Percentiles rank a stretch among this genome's conserved stretches.
Evolutionary conservation across 2,797 vertebrate genomes (phyloP).

Genomic region (Periparus ater): DNA sequence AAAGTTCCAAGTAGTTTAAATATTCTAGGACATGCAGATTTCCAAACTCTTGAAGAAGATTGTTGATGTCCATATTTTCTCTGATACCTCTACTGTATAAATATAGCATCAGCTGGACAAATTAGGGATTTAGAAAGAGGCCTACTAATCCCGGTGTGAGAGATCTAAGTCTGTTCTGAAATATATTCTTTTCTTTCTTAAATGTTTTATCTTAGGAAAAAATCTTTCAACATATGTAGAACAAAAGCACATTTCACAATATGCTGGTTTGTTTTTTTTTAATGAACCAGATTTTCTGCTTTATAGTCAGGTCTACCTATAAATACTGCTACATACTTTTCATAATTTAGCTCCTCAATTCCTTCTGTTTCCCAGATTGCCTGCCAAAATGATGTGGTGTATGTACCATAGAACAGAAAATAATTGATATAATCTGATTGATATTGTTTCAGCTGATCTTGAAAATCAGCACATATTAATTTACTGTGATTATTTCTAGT

Average conservation of each 20-base stretch:
- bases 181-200: neutral
- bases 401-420: neutral
- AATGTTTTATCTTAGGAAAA: neutral
- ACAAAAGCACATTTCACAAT: neutral
- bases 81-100: neutral
- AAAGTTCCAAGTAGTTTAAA: neutral
- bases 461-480: neutral
- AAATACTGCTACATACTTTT: neutral
- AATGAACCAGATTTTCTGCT: neutral
- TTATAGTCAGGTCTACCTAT: neutral
- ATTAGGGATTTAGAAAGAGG: neutral
- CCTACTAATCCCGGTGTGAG: neutral
- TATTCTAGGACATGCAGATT: neutral
- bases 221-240: neutral
- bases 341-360: neutral
- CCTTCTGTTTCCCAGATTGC: neutral
- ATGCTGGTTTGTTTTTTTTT: neutral
- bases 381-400: neutral
- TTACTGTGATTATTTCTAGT: neutral
- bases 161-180: neutral
- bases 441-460: constrained; percentile 18
- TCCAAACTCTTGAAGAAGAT: neutral
- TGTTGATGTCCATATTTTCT: neutral
- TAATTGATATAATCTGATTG: neutral
- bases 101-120: neutral